Base-by-base conservation (phyloP, 2,888 invertebrate species). In the Melanostoma mellinum region DNA sequence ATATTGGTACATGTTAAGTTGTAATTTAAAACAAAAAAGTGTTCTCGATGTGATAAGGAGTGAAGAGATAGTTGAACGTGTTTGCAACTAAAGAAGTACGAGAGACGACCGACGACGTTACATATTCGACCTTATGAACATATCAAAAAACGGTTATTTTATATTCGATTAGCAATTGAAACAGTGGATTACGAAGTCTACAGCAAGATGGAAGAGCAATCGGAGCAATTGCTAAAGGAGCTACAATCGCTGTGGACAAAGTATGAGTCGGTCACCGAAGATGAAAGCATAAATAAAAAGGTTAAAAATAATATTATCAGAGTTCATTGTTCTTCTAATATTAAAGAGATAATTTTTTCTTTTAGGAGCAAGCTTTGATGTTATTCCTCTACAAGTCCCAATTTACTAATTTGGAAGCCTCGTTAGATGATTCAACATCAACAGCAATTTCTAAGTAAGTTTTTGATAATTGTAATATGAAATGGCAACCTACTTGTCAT, bases 351-450 rank as follows among this genome's bases (percentile, higher is more conserved):
- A 36, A 10, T 48, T 52, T 74, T 36, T 65, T 50, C 58, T 48
- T 86, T 32, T 85, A 91, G 91, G 87, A 88, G 79, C 87, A 89
- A 76, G 89, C 89, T 88, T 84, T 90, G 5, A 88, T 89, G 85
- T 73, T 88, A 3, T 87, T 91, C 77, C 87, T 91, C 1, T 91
- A 88, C 68, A 87, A 90, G 65, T 89, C 88, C 76, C 88, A 90
- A 82, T 88, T 86, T 85, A 72, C 88, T 40, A 84, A 88, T 40
- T 65, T 72, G 10, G 71, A 85, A 9, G 32, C 36, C 8, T 60
- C 61, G 9, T 60, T 52, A 8, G 60, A 72, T 60, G 79, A 84
- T 20, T 20, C 20, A 50, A 36, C 20, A 9, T 20, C 56, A 40
- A 71, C 65, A 53, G 6, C 48, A 52, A 68, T 60, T 6, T 56